Evolutionary conservation across 2,113 vertebrate species (phyloP), one percentile per base, ranked within the genome.

Genomic region (Setophaga coronata): DNA sequence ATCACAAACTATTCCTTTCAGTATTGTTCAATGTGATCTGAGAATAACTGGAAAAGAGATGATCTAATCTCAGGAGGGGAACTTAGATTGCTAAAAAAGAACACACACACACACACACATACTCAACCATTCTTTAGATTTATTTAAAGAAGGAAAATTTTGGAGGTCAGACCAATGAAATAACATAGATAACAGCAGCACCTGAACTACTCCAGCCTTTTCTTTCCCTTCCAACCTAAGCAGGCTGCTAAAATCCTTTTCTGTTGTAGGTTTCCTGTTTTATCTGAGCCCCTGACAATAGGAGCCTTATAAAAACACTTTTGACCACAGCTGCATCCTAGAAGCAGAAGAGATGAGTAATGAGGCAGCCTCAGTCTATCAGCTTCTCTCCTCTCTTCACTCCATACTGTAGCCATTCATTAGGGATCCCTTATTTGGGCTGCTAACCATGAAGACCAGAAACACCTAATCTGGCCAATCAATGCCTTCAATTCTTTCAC

Each of bases 41-140:
- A 85, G 29, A 85, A 54, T 54, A 82, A 70, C 20, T 42, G 38
- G 14, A 26, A 64, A 88, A 20, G 15, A 65, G 33, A 58, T 0
- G 0, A 58, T 82, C 25, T 84, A 0, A 47, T 76, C 70, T 85
- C 62, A 57, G n/a, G 70, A 65, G 34, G 9, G 7, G 33, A 87
- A 70, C 4, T 47, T 71, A 71, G 20, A 29, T 47, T 90, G 56
- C 25, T 90, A 21, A 66, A 94, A 73, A 17, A 66, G 31, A n/a
- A 21, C 9, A 38, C 36, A 36, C 9, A 38, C 36, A 21, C 9
- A 38, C 36, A 45, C 4, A 48, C 0, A 2, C 6, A 66, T 15
- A 20, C 4, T 43, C 4, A 65, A 84, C 82, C 5, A 65, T 67
- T 72, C 18, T 60, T 82, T 43, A 54, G 6, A 62, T 85, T 62